Base-by-base conservation (phyloP, 2,113 vertebrate genomes). In the Antennarius striatus region DNA sequence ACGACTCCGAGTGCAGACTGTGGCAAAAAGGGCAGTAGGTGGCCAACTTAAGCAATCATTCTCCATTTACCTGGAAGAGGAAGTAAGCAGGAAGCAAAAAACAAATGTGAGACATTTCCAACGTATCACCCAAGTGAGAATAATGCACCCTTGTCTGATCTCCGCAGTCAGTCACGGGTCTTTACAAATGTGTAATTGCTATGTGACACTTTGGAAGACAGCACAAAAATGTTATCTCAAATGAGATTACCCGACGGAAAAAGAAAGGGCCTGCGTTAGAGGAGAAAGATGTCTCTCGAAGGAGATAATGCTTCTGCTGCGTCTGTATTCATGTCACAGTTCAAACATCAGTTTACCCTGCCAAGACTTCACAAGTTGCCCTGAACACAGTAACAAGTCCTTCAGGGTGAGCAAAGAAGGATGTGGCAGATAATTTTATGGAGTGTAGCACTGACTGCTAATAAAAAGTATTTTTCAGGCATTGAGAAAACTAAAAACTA, bases 371-470 rank as follows among this genome's bases (percentile, higher is more conserved):
- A 73, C 66, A 64, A 83, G 71, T 66, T 63, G 81, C 80, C 77
- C 75, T 68, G 73, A 86, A 81, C 79, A 71, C 77, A 71, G 71
- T 82, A 83, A 86, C 77, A 82, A 88, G 78, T 81, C 86, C 32
- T 83, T 73, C 54, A 57, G 83, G 80, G 78, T 75, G 62, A 76
- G 54, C 47, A 69, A 55, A 72, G 58, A 75, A 63, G 71, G 73
- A 86, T 82, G 75, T 77, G 68, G 66, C 61, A 65, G 73, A 82
- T 73, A 77, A 32, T 79, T 88, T 85, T 66, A 68, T 47, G 63
- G 22, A 64, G 71, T 59, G 69, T 46, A 12, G 66, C 71, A 68
- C 40, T 65, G 68, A 79, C 77, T 85, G 40, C 77, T 81, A 83
- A 85, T 87, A 48, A 85, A 74, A 48, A 10, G 1, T 4, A 1